Percentiles rank a stretch among this genome's conserved stretches.
Conservation (phyloP, 2,888 invertebrate species). For the Malacosoma neustria region DNA sequence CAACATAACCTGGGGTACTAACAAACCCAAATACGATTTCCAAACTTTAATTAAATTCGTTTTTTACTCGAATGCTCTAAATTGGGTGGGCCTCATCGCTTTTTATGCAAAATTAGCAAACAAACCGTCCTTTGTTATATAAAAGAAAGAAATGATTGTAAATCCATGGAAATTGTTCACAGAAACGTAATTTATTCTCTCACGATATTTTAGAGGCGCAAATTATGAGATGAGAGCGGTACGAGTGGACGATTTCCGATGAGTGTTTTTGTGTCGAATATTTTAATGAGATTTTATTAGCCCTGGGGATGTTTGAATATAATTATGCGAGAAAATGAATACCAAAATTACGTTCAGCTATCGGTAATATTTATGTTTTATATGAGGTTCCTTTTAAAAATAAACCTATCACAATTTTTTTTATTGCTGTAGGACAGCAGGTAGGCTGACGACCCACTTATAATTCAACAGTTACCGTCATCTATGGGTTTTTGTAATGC, state of each 20-base stretch:
- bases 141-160: slow-evolving; percentile 25
- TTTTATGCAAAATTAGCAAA: slow-evolving; percentile 27
- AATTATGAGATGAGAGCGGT: not conserved
- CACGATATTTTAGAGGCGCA: slow-evolving; percentile 3
- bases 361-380: too few relatives aligned
- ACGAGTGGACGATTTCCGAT: not conserved
- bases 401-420: too few relatives aligned
- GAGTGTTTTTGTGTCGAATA: not conserved
- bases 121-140: slow-evolving; percentile 21
- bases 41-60: not conserved
- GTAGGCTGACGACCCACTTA: too few relatives aligned
- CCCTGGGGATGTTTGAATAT: too few relatives aligned
- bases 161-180: slow-evolving; percentile 30
- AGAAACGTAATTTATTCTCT: slow-evolving; percentile 28
- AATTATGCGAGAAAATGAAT: too few relatives aligned
- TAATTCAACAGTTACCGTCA: too few relatives aligned
- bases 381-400: too few relatives aligned
- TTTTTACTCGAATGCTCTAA: not conserved
- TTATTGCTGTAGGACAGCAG: too few relatives aligned
- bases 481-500: too few relatives aligned
- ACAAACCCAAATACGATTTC: not conserved
- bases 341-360: too few relatives aligned
- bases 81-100: slow-evolving; percentile 6
- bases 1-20: too few relatives aligned
- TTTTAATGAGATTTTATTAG: slow-evolving; percentile 1